These are phyloP conservation scores for Mylabris sibirica DNA, from an alignment of 2,888 invertebrate species.

Conservation along the genomic window DNA sequence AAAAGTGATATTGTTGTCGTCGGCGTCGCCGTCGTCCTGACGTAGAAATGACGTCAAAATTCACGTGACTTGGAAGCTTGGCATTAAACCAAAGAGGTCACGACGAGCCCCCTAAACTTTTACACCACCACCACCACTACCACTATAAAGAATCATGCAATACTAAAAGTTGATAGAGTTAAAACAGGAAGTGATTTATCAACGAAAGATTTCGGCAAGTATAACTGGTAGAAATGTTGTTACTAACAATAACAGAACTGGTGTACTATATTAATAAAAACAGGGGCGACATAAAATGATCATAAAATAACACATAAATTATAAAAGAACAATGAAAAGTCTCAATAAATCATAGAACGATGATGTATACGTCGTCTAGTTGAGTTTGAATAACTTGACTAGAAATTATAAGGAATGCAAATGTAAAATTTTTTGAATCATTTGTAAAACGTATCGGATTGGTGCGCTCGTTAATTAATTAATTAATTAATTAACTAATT, in stretches of 20 bases:
- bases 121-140: constrained; percentile 4
- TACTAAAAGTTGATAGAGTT: constrained; percentile 10
- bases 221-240: not conserved
- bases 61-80: constrained; percentile 36
- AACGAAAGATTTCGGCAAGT: not conserved
- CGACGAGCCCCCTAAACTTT: constrained; percentile 32
- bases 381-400: not conserved
- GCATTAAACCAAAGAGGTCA: constrained; percentile 34
- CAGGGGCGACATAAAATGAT: not conserved
- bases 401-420: not conserved
- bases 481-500: not conserved
- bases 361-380: not conserved
- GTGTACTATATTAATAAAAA: not conserved
- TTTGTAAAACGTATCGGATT: too few relatives aligned
- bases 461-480: not conserved
- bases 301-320: not conserved
- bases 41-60: constrained; percentile 38
- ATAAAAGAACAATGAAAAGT: constrained; percentile 1
- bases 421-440: too few relatives aligned
- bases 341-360: not conserved
- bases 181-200: constrained; percentile 7
- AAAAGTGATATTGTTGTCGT: not conserved
- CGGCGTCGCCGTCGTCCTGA: constrained; percentile 17
- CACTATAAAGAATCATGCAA: constrained; percentile 12
- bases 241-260: not conserved